Evolutionary conservation across 2,797 vertebrate species (phyloP).

Genomic region (Lepus oiostolus): DNA sequence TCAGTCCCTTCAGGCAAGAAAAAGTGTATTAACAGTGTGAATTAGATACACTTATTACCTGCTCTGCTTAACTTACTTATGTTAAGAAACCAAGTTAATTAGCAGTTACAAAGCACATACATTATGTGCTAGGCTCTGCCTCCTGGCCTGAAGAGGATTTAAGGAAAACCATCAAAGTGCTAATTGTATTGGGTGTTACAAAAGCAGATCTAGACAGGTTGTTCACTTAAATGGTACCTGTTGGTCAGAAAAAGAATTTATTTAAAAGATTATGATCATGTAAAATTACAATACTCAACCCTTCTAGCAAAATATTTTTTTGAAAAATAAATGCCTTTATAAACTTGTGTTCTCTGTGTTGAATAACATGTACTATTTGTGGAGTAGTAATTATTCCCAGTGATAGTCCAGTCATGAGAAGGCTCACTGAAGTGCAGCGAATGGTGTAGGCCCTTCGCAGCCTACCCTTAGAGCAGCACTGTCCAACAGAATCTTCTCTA

Average conservation of each 20-base stretch:
- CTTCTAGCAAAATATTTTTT: conserved; percentile 85
- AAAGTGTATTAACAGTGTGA: conserved; percentile 44
- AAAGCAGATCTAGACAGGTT: conserved; percentile 74
- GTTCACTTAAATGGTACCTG: conserved; percentile 71
- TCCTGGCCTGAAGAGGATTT: conserved; percentile 61
- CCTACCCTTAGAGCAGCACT: not conserved
- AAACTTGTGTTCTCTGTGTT: conserved; percentile 79
- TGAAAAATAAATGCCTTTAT: conserved; percentile 88
- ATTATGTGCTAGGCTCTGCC: conserved; percentile 63
- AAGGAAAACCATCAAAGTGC: conserved; percentile 61
- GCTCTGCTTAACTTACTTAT: conserved; percentile 62
- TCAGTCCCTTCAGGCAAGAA: conserved; percentile 30
- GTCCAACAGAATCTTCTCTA: not conserved
- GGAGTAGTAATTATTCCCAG: not conserved
- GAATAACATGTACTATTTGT: conserved; percentile 1
- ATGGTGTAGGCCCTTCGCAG: not conserved
- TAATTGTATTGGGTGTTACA: conserved; percentile 68
- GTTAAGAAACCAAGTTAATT: conserved; percentile 65
- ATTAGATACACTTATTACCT: conserved; percentile 53
- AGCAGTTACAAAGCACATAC: conserved; percentile 55
- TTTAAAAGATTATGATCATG: conserved; percentile 81
- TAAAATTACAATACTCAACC: conserved; percentile 81
- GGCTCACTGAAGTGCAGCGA: conserved; percentile 1
- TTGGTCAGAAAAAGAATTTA: conserved; percentile 78
- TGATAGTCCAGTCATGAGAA: not conserved